Base-by-base conservation (phyloP, 2,113 vertebrate species). In the Nothocercus nigrocapillus region DNA sequence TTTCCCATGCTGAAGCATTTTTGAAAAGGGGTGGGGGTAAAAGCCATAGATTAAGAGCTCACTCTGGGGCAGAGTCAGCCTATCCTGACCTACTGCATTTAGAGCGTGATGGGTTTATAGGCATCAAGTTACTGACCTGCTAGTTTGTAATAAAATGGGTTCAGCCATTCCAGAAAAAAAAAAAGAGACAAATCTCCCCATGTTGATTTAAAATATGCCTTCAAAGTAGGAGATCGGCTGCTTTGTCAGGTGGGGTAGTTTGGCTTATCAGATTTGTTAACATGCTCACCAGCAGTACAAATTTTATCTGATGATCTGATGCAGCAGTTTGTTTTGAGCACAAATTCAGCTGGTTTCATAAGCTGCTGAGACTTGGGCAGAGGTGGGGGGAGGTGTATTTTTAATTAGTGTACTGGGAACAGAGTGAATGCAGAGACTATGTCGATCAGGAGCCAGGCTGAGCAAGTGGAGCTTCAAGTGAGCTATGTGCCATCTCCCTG, bases 241-340 rank as follows among this genome's bases (percentile, higher is more conserved):
- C 86, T 30, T 87, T 82, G 86, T 93, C 95, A 94, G 83, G 62
- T 82, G 86, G 78, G 59, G 70, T 89, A 78, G 89, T 96, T 88
- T 68, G 58, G 53, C 49, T 92, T 86, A 92, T 87, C 92, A 90
- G 86, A 89, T 94, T 90, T 92, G 92, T 97, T 92, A 94, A 81
- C 68, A 69, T 82, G 67, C 70, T 89, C 94, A 53, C 82, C 90
- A 54, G 86, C 90, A 94, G 87, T 89, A 90, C 1, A 1, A 9
- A 7, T 86, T 93, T 96, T 95, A 95, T 96, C 94, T 89, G 80
- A 83, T 36, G 78, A 66, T 70, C 56, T 70, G 74, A 72, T 89
- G 87, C 91, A 94, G 72, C 88, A 76, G 93, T 95, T 95, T 90
- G 93, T 91, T 84, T 84, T 92, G 83, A 79, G 93, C 90, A 87